phyloP scores from a whole-genome alignment of 1,140 invertebrate genomes.

The Ips typographus region DNA sequence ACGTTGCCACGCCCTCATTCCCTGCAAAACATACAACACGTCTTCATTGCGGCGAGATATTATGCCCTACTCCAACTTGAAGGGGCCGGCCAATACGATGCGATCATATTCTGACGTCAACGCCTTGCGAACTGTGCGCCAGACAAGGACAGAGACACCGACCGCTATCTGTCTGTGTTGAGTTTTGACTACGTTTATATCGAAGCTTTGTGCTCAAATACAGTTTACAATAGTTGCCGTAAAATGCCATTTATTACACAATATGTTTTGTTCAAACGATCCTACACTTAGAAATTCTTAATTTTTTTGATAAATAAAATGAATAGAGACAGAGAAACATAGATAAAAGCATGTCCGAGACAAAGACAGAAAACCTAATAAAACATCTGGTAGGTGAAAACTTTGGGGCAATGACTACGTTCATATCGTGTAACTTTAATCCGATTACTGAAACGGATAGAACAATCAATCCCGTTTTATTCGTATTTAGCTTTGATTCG shows the following conservation, averaged over 20 bases:
- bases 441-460: no score
- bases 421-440: no score
- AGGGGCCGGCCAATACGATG: constrained; percentile 13
- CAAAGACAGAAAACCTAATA: no score
- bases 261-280: background rate
- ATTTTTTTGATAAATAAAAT: no score
- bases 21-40: constrained; percentile 28
- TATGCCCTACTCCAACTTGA: constrained; percentile 1
- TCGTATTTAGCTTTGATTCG: no score
- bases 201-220: background rate
- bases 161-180: background rate
- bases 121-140: constrained; percentile 16
- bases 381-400: no score
- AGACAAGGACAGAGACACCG: constrained; percentile 17
- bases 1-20: constrained; percentile 21
- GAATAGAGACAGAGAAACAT: no score
- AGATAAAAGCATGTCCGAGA: no score
- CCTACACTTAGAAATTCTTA: background rate
- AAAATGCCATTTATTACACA: background rate
- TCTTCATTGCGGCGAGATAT: constrained; percentile 17
- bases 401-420: no score
- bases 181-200: background rate
- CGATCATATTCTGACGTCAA: constrained; percentile 2
- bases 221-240: background rate
- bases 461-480: no score